These are phyloP conservation scores for Parasteatoda lunata DNA, from an alignment of 2,888 invertebrate species.

Conservation along the genomic window DNA sequence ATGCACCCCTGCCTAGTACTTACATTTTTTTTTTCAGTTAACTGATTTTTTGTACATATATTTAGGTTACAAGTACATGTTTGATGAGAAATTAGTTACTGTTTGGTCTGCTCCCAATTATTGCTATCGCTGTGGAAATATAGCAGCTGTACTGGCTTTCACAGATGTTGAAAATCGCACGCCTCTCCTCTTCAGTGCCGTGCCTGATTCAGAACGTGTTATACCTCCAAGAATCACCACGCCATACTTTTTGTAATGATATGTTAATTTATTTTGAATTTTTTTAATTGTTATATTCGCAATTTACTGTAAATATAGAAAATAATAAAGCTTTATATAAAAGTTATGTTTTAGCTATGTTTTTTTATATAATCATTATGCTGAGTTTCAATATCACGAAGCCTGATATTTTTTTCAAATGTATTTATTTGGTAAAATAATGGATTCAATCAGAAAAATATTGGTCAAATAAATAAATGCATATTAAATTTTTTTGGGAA, in stretches of 20 bases:
- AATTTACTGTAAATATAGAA: constrained; percentile 3
- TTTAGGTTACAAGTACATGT: constrained; percentile 97
- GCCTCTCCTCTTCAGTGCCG: constrained; percentile 92
- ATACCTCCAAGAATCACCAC: constrained; percentile 94
- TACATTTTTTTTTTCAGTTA: too few species aligned
- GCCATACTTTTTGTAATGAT: constrained; percentile 91
- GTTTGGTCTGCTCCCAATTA: constrained; percentile 99
- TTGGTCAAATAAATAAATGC: too few species aligned
- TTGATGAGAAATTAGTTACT: constrained; percentile 95
- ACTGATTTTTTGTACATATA: constrained; percentile 68
- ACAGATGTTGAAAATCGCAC: constrained; percentile 82
- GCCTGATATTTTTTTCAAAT: too few species aligned
- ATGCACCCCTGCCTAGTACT: too few species aligned
- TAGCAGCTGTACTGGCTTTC: constrained; percentile 96
- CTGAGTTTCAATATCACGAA: too few species aligned
- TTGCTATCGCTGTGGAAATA: constrained; percentile 99
- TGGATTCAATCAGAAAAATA: too few species aligned
- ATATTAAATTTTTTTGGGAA: too few species aligned
- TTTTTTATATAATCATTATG: too few species aligned
- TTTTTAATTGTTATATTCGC: constrained; percentile 2
- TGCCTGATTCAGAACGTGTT: constrained; percentile 94
- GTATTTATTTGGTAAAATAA: too few species aligned
- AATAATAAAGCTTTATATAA: neutral
- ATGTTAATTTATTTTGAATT: constrained; percentile 47
- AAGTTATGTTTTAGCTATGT: neutral